These are phyloP conservation scores for Augiades crinisus DNA, from an alignment of 2,888 invertebrate genomes.

Conservation along the genomic window DNA sequence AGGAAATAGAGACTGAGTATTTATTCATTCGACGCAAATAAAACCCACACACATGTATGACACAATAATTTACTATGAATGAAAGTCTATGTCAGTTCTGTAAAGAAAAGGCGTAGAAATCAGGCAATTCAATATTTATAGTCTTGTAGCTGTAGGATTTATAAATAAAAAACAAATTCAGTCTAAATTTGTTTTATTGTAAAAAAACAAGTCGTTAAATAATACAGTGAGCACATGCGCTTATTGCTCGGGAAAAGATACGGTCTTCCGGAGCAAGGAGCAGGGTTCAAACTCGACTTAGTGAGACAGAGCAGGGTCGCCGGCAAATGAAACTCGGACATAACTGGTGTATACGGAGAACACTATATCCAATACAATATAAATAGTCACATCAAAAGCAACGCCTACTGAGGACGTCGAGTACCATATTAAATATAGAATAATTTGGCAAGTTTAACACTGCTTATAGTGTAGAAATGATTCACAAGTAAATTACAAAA, in stretches of 20 bases:
- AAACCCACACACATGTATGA: no score
- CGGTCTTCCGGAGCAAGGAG: conserved; percentile 80
- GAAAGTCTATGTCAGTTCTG: no score
- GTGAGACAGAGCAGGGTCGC: conserved; percentile 29
- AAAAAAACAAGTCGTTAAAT: conserved; percentile 72
- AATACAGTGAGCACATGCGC: conserved; percentile 71
- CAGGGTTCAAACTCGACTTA: conserved; percentile 39
- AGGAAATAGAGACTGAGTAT: no score
- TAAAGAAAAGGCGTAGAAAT: no score
- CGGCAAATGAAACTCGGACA: not conserved
- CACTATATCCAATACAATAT: not conserved
- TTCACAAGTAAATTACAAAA: conserved; percentile 14
- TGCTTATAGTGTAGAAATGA: conserved; percentile 4
- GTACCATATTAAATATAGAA: conserved; percentile 15
- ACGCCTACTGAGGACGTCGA: conserved; percentile 12
- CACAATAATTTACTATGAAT: no score
- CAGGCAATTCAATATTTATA: not conserved
- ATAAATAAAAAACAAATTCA: conserved; percentile 51
- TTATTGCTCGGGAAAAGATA: conserved; percentile 79
- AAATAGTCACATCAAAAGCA: conserved; percentile 21
- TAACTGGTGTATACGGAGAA: not conserved
- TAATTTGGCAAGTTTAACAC: conserved; percentile 26
- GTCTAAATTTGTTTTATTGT: conserved; percentile 77
- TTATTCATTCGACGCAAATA: no score
- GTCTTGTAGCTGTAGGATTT: not conserved